Evolutionary conservation across 2,888 invertebrate species (phyloP).

Genomic region (Chalcis sispes): DNA sequence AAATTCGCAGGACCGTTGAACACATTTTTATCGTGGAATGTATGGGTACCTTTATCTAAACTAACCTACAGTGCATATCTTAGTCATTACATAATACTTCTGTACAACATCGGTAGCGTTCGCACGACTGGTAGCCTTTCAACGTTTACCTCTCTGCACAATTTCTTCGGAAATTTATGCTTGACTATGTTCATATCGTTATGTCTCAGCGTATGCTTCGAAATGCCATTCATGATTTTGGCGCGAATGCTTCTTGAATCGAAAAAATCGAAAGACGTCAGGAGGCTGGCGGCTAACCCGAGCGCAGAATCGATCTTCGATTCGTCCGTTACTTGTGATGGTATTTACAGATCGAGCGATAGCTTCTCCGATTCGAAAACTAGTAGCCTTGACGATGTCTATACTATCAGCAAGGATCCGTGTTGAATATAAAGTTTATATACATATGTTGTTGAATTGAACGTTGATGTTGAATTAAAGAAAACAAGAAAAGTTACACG

Average conservation of each 20-base stretch:
- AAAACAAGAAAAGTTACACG: background rate
- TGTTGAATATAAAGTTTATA: no score
- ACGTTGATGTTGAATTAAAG: conserved; percentile 25
- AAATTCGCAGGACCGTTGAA: conserved; percentile 65
- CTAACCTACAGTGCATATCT: conserved; percentile 72
- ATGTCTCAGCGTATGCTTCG: conserved; percentile 66
- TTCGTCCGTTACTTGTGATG: conserved; percentile 59
- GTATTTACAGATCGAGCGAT: conserved; percentile 63
- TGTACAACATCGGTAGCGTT: conserved; percentile 64
- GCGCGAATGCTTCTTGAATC: conserved; percentile 53
- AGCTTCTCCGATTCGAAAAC: conserved; percentile 58
- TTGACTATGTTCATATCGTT: conserved; percentile 65
- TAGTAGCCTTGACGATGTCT: conserved; percentile 53
- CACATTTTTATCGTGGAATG: conserved; percentile 67
- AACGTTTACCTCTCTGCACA: conserved; percentile 63
- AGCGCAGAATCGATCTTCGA: conserved; percentile 54
- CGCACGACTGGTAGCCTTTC: conserved; percentile 64
- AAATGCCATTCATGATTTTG: conserved; percentile 69
- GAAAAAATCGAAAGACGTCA: background rate
- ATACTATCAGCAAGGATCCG: conserved; percentile 28
- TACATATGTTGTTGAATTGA: conserved; percentile 2
- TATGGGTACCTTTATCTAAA: conserved; percentile 70
- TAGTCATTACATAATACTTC: conserved; percentile 69
- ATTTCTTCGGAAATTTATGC: conserved; percentile 67
- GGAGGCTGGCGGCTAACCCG: conserved; percentile 4